These are phyloP conservation scores for Setophaga petechia DNA, from an alignment of 2,113 vertebrate genomes.

Conservation along the genomic window DNA sequence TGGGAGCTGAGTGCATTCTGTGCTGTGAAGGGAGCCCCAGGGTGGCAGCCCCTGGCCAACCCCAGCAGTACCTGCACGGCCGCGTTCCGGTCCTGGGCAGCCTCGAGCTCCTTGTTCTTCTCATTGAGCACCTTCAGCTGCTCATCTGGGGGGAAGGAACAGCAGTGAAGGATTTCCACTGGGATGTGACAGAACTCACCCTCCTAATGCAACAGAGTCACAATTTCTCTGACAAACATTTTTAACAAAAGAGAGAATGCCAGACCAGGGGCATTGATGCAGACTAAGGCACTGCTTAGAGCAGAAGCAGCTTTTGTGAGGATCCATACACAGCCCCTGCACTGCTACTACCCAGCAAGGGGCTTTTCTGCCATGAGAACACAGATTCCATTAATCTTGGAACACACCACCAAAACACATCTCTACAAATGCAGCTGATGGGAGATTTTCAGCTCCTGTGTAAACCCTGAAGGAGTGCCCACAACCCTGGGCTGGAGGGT, in stretches of 20 bases:
- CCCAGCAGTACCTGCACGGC: slow-evolving; percentile 79
- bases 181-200: neutral
- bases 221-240: neutral
- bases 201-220: neutral
- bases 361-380: neutral
- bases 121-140: slow-evolving; percentile 81
- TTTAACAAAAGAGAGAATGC: neutral
- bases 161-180: neutral
- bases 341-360: neutral
- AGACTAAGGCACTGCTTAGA: neutral
- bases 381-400: neutral
- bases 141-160: slow-evolving; percentile 70
- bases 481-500: neutral
- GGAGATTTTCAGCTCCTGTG: neutral
- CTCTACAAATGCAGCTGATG: neutral
- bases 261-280: neutral
- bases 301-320: neutral
- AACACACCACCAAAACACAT: neutral
- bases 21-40: neutral
- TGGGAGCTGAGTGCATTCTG: neutral
- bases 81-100: slow-evolving; percentile 71
- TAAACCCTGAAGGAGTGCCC: neutral
- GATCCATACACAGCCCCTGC: neutral
- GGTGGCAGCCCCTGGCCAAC: neutral
- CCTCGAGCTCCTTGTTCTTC: slow-evolving; percentile 85